Conservation (phyloP, 92 coral and sea anemone species). For the Phymanthus crucifer region DNA sequence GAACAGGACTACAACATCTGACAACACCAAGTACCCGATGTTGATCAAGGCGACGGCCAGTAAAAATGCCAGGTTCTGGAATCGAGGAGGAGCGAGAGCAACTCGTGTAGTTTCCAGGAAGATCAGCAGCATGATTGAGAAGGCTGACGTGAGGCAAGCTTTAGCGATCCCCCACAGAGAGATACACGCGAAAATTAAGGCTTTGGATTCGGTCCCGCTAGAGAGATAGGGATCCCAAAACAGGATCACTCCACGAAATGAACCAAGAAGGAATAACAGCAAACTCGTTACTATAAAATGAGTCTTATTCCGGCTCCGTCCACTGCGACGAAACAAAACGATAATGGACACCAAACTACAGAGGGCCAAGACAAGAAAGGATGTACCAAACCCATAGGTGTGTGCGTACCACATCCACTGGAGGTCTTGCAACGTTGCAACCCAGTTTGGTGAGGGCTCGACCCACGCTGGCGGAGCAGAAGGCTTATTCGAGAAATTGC, state of each 20-base stretch:
- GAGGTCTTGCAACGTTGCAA: conserved; percentile 33
- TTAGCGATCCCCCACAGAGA: conserved; percentile 59
- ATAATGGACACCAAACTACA: conserved; percentile 19
- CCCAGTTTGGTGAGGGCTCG: conserved; percentile 72
- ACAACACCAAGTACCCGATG: conserved; percentile 48
- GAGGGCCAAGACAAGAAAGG: conserved; percentile 35
- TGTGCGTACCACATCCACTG: conserved; percentile 61
- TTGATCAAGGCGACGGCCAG: conserved; percentile 44
- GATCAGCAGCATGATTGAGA: conserved; percentile 62
- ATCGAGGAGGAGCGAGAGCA: conserved; percentile 44
- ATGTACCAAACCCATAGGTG: conserved; percentile 35
- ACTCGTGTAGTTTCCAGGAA: conserved; percentile 64
- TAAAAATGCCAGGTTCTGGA: conserved; percentile 48
- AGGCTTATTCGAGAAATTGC: neutral
- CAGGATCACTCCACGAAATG: conserved; percentile 36
- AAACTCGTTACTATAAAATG: conserved; percentile 49
- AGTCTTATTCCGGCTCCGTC: neutral
- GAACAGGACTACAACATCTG: conserved; percentile 63
- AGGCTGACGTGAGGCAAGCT: conserved; percentile 67
- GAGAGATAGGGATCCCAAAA: conserved; percentile 67
- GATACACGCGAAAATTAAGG: conserved; percentile 30
- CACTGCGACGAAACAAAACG: conserved; percentile 12
- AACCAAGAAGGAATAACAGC: conserved; percentile 56
- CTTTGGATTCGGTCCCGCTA: conserved; percentile 11
- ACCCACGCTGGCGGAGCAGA: conserved; percentile 44